These are phyloP conservation scores for Premnoplex brunnescens DNA, from an alignment of 2,797 vertebrate species.

Conservation along the genomic window DNA sequence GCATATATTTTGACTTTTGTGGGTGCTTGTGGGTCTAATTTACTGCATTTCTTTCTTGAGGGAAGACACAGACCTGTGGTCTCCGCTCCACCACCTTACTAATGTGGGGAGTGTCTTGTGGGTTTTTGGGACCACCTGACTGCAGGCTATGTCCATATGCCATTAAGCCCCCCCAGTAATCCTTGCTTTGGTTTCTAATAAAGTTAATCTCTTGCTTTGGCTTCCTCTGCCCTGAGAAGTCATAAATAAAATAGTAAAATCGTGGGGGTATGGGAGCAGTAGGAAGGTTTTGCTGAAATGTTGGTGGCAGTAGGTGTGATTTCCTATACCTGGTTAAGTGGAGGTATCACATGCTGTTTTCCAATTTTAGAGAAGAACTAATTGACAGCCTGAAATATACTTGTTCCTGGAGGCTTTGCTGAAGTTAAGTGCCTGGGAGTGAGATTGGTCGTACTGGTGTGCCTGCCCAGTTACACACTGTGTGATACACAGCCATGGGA, in stretches of 20 bases:
- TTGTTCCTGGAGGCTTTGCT: background rate
- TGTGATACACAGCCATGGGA: background rate
- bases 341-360: background rate
- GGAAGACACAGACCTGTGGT: background rate
- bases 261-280: background rate
- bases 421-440: fast-evolving
- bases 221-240: background rate
- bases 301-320: background rate
- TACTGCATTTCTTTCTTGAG: background rate
- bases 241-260: background rate
- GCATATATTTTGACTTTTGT: background rate
- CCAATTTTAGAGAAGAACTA: background rate
- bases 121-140: background rate
- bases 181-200: background rate
- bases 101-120: background rate
- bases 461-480: background rate
- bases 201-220: background rate
- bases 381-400: background rate
- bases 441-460: fast-evolving
- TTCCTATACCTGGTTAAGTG: background rate
- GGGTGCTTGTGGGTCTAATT: background rate
- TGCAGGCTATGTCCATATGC: background rate
- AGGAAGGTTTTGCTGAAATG: background rate
- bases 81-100: background rate
- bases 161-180: background rate